Conservation (phyloP, 2,888 invertebrate species). For the Drosophila maculinotata region DNA sequence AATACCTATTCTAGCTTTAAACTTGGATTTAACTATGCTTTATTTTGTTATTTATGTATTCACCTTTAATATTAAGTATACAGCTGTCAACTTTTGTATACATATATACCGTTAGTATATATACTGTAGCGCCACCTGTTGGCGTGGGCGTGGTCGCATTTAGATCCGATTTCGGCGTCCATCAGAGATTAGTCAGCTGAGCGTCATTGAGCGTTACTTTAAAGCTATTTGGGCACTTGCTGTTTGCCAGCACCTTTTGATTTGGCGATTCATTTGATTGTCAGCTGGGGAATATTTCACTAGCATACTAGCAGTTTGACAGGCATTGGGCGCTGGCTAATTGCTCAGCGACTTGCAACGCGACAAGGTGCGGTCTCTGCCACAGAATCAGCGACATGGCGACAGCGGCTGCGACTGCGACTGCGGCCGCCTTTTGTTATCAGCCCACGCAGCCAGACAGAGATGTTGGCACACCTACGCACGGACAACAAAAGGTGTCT, state of each 20-base stretch:
- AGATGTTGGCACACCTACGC: slow-evolving; percentile 41
- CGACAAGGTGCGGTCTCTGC: slow-evolving; percentile 21
- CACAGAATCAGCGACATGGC: not conserved
- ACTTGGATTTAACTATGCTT: too few relatives aligned
- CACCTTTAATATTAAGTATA: too few relatives aligned
- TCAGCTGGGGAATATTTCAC: not conserved
- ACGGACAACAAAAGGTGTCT: slow-evolving; percentile 17
- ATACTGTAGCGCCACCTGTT: too few relatives aligned
- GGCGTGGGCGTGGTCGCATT: too few relatives aligned
- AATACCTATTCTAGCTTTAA: too few relatives aligned
- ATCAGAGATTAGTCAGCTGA: slow-evolving; percentile 14
- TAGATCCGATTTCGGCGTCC: too few relatives aligned
- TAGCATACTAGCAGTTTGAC: slow-evolving; percentile 15
- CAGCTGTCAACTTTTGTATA: too few relatives aligned
- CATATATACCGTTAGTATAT: too few relatives aligned
- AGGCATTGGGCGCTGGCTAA: slow-evolving; percentile 4
- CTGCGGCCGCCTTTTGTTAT: slow-evolving; percentile 23
- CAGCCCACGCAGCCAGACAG: slow-evolving; percentile 40
- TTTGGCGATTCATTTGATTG: slow-evolving; percentile 4
- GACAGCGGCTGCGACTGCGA: not conserved
- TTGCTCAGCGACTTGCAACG: not conserved
- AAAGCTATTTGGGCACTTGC: slow-evolving; percentile 16
- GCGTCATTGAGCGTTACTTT: slow-evolving; percentile 3
- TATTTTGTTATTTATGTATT: too few relatives aligned
- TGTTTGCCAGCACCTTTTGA: slow-evolving; percentile 11